Base-by-base conservation (phyloP, 37 sponge, comb jelly and placozoan genomes). In the Bolinopsis microptera region DNA sequence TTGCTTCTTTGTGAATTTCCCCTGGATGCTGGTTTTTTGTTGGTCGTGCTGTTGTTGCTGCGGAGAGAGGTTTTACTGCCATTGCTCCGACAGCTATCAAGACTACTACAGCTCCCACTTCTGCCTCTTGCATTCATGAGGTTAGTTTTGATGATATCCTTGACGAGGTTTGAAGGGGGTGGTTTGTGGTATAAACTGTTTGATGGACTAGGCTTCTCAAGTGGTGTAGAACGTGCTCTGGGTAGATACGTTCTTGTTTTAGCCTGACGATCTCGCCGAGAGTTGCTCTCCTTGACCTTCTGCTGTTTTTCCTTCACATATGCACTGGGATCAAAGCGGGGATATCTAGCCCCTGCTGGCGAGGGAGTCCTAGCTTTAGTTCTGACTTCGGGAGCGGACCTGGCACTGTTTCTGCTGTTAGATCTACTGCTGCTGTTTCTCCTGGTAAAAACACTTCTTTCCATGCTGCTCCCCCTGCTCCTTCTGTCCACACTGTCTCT, bases 301-400 rank as follows among this genome's bases (percentile, higher is more conserved):
- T 38, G 32, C 90, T 86, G 32, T 30, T 86, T 86, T 2, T 86
- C 90, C 30, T 26, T 86, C 61, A 86, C 61, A 86, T 86, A 86
- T 9, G 90, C 90, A 86, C 90, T 86, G 26, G 90, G 90, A 40
- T 86, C 90, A 41, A 86, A 86, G 13, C 90, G 41, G n/a, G 90
- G 90, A 13, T 34, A 34, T 32, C 80, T 77, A 32, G 80, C 80
- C 37, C 80, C 80, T 3, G 61, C 90, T n/a, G 90, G 90, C 0
- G 90, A 86, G 24, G 90, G 90, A n/a, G 90, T 86, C 61, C 90
- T 38, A 48, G 61, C 90, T 24, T 38, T 38, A 3, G 61, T 86
- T 27, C 90, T 86, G 30, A 39, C 35, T 39, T 41, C 90, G 0
- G 61, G 61, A 28, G 41, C 90, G 2, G 90, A 86, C 1, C 32